Evolutionary conservation across 2,797 vertebrate genomes (phyloP), one percentile per base, ranked within the genome.

Genomic region (Pelodytes ibericus): DNA sequence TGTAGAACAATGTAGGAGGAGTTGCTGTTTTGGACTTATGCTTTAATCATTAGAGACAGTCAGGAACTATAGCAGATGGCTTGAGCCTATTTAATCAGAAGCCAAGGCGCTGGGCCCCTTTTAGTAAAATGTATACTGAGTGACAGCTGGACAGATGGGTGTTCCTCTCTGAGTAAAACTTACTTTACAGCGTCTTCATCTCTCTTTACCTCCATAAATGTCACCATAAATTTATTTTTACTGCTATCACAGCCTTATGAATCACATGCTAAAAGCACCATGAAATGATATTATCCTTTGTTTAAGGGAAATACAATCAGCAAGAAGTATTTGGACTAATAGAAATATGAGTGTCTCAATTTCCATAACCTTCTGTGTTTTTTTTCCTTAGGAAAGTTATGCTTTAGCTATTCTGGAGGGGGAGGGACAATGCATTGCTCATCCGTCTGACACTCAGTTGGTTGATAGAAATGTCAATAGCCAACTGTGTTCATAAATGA

Each of bases 51-150:
- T 85, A 87, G 71, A 82, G 86, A 87, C 83, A 89, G 82, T 83
- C 82, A 86, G 80, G 83, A 80, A 87, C 87, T 91, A 75, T 82
- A 83, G 84, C 91, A 94, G 90, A 93, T 94, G 93, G 89, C 86
- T 83, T 78, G 81, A 80, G 84, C 83, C 75, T 84, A 2, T 86
- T 80, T 83, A 84, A 84, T 87, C 78, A 80, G 53, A 73, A 84
- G 84, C 83, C 39, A 72, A 68, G 80, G 71, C 13, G 18, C n/a
- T 30, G 67, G 83, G 73, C 29, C 71, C 49, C 68, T 80, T 82
- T 81, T 58, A 26, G 83, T 75, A 65, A 80, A 76, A 77, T 39
- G 31, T 74, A 8, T n/a, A 9, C n/a, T 59, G 41, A 83, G 83
- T 65, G 77, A 53, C 6, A 83, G 2, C n/a, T 74, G 68, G 80